Base-by-base conservation (phyloP, 1,140 invertebrate species). In the Sipha flava region DNA sequence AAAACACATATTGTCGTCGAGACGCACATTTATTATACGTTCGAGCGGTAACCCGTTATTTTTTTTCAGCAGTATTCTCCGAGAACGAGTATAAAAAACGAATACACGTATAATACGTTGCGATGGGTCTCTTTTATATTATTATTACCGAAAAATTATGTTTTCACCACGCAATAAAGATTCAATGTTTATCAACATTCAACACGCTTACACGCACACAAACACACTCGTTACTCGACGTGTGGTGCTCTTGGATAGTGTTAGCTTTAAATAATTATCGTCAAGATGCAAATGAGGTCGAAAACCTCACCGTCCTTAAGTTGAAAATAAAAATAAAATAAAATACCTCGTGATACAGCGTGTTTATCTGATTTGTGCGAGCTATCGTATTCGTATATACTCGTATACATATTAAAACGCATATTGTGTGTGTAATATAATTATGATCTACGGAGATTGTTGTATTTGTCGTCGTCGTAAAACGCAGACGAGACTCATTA, bases 231-330 rank as follows among this genome's bases (percentile, higher is more conserved):
- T 9, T n/a, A 2, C 23, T 40, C 40, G 31, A 40, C 62, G 62
- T 64, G 62, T 6, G 12, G 4, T n/a, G 16, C 29, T 29, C 31
- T 10, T 34, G 57, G 26, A 62, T 21, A 34, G 31, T 62, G 31
- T 64, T 64, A 9, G 34, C n/a, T 10, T 64, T 62, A 62, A 40
- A 40, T 64, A 64, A 64, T 64, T 31, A 37, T 40, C 62, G 62
- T 64, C 34, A 6, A 64, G 34, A 64, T 64, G 62, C 62, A 64
- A 64, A 64, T 64, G 62, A 64, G 62, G 62, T 62, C 59, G 62
- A 40, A 64, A 37, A 64, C 62, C 62, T 64, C 31, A 40, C n/a
- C 3, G 3, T 34, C 31, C 18, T 21, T 7, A 18, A 5, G n/a
- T 18, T n/a, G n/a, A n/a, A n/a, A n/a, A n/a, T n/a, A n/a, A n/a